Evolutionary conservation across 2,113 vertebrate genomes (phyloP), one percentile per base, ranked within the genome.

Genomic region (Picathartes gymnocephalus): DNA sequence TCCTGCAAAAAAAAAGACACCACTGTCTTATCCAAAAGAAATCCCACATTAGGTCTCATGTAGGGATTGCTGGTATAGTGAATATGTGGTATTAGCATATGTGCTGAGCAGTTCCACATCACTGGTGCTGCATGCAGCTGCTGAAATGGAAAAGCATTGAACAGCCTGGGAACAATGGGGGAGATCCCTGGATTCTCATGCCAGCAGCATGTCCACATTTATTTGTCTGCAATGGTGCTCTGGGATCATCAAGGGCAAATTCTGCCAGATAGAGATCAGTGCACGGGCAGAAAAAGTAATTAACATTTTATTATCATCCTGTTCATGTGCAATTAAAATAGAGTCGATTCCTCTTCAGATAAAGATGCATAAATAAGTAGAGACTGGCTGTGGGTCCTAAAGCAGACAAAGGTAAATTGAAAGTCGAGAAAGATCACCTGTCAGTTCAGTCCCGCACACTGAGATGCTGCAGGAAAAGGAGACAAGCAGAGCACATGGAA

Each of bases 251-350:
- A 95, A 97, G 94, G 86, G 81, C 92, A 93, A 81, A 76, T 81
- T 87, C 96, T 81, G 39, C 65, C 44, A 92, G 96, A 97, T 97
- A 96, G 10, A 89, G 86, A 97, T 95, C 95, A 92, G 91, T n/a
- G 56, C 80, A 79, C 7, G 25, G 86, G 69, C 86, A 92, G 93
- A 72, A 92, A 96, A 95, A 91, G 84, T 88, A 97, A 97, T 96
- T 95, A 97, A 78, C 89, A 73, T 94, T 95, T 91, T 89, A 88
- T 95, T 96, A 92, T 93, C 92, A 89, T 79, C 70, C 91, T 0
- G 1, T 93, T 95, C 73, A 35, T 86, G 71, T 44, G 92, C 88
- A 96, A 94, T 96, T 97, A 93, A 93, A 95, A 81, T 25, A 14
- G 76, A 93, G 60, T 84, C 8, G 95, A 96, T 96, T 95, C 66